A percentile compares a stretch with the other conserved stretches of the same genome.
Conservation (phyloP, 2,797 vertebrate species). For the Emys orbicularis region DNA sequence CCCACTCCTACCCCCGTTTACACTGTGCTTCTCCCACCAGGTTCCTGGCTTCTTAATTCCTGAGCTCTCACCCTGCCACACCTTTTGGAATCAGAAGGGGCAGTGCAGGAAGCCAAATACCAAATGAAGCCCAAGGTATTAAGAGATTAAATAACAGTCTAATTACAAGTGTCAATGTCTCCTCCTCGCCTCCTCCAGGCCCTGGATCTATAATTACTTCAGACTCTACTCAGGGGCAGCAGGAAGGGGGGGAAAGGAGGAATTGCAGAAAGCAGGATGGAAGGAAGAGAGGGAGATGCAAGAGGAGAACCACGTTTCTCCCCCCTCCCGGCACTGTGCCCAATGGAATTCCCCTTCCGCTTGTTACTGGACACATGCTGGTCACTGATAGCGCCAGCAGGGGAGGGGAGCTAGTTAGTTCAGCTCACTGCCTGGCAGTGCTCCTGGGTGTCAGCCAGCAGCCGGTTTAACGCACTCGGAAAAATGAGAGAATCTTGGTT, state of each 20-base stretch:
- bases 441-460: not conserved
- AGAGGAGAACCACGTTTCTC: not conserved
- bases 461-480: not conserved
- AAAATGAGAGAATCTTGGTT: rapidly evolving
- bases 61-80: rapidly evolving
- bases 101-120: not conserved
- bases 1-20: not conserved
- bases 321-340: no score
- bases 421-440: rapidly evolving
- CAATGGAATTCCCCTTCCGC: not conserved
- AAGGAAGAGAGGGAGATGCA: not conserved
- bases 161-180: not conserved
- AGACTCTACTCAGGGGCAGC: not conserved
- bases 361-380: not conserved
- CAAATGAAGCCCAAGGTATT: not conserved
- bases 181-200: not conserved
- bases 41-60: not conserved
- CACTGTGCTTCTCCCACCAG: not conserved
- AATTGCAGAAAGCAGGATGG: not conserved
- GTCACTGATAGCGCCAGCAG: not conserved
- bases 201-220: not conserved
- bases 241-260: not conserved
- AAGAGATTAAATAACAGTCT: not conserved
- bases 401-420: not conserved
- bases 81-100: rapidly evolving